Evolutionary conservation across 2,888 invertebrate species (phyloP), one percentile per base, ranked within the genome.

Genomic region (Drosophila tripunctata): DNA sequence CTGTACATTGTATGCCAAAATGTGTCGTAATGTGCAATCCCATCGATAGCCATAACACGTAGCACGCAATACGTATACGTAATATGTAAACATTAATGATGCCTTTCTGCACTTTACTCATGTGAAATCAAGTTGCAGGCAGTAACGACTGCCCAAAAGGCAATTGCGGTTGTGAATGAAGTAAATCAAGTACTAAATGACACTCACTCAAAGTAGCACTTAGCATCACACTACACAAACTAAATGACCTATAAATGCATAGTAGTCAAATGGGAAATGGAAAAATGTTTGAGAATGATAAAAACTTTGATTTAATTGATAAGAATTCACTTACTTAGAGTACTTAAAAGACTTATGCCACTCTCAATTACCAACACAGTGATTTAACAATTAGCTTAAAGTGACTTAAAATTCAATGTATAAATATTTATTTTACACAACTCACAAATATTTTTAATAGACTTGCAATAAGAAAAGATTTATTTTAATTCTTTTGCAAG

Each of bases 21-120:
- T 75, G 73, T 67, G 72, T 58, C 58, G 73, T 76, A 76, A 76
- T 76, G 64, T 57, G 30, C 55, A 41, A 35, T 36, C 67, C 51
- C 50, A 57, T 67, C 64, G 64, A 75, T 74, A 36, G 55, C 47
- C 33, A 35, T 41, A 50, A 60, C 55, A 60, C 63, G 54, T 57
- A 57, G 35, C 52, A 45, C 44, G 36, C 43, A 69, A 41, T 30
- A 36, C 67, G 30, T 51, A 50, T 44, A 38, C 58, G 66, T 65
- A 47, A 38, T 45, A 36, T 47, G 57, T 45, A 33, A 55, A 36
- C 54, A 71, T 60, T 71, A 70, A 71, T 56, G 66, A 35, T 47
- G 38, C 24, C 21, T 33, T n/a, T 56, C 6, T 22, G 14, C n/a
- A 30, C 14, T 41, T 30, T 31, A n/a, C 10, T 3, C 43, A 40